A percentile compares a stretch with the other conserved stretches of the same genome.
Conservation (phyloP, 2,797 vertebrate genomes). For the Sebastes goodei region DNA sequence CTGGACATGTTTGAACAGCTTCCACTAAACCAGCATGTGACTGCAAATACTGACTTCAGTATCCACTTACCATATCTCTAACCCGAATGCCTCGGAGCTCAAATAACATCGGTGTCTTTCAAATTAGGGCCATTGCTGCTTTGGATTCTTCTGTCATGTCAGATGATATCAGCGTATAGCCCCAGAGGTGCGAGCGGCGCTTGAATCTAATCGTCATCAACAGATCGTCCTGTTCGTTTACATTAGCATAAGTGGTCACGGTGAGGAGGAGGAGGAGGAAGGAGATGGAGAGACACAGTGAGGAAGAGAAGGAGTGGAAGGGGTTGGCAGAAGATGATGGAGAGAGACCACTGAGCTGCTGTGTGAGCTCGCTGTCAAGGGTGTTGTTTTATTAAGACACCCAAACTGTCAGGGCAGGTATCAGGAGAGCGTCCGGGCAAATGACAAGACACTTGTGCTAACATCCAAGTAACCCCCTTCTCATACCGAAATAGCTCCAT, state of each 20-base stretch:
- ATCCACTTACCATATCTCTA: constrained; percentile 37
- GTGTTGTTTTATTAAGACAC: constrained; percentile 68
- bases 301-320: background rate
- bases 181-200: constrained; percentile 23
- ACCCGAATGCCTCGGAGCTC: constrained; percentile 23
- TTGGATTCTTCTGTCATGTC: constrained; percentile 50
- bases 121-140: constrained; percentile 34
- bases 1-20: constrained; percentile 2
- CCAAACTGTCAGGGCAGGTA: constrained; percentile 63
- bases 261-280: background rate
- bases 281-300: background rate
- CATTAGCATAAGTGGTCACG: constrained; percentile 57
- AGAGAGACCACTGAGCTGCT: constrained; percentile 27
- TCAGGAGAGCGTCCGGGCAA: constrained; percentile 50
- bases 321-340: constrained; percentile 28
- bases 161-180: constrained; percentile 47
- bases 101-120: constrained; percentile 39
- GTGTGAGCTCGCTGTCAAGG: constrained; percentile 43
- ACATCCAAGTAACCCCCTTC: constrained; percentile 35
- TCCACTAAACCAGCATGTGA: background rate
- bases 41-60: constrained; percentile 3
- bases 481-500: constrained; percentile 45
- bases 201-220: constrained; percentile 61
- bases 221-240: constrained; percentile 52
- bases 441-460: constrained; percentile 41